These are phyloP conservation scores for Homalodisca vitripennis DNA, from an alignment of 1,140 invertebrate genomes.

Conservation along the genomic window DNA sequence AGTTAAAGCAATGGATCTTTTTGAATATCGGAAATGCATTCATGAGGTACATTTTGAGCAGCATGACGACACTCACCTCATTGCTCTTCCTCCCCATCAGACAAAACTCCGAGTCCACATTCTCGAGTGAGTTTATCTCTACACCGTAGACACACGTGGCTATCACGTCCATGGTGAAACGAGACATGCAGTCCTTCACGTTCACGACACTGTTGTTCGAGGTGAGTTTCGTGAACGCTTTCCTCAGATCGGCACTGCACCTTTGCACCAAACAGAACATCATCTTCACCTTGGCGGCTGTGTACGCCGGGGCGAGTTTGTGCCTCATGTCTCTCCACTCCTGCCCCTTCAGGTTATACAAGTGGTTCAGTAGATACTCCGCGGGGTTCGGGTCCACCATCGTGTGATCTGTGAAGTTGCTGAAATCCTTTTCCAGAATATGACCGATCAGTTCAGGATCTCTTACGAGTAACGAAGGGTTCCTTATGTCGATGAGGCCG, in stretches of 20 bases:
- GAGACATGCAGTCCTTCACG: not conserved
- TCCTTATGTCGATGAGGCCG: slow-evolving; percentile 5
- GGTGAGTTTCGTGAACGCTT: not conserved
- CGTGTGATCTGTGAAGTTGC: not conserved
- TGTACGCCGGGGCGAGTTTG: not conserved
- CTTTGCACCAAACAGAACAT: not conserved
- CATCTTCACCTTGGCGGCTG: not conserved
- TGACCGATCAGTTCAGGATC: not conserved
- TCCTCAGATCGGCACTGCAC: not conserved
- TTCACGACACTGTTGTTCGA: not conserved
- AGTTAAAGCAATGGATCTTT: too few relatives aligned
- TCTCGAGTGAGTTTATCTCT: not conserved
- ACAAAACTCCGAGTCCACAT: not conserved
- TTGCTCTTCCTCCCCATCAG: too few relatives aligned
- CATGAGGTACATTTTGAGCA: too few relatives aligned
- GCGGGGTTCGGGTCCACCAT: not conserved
- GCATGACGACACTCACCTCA: too few relatives aligned
- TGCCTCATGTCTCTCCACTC: not conserved
- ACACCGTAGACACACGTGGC: not conserved
- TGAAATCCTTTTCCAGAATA: not conserved
- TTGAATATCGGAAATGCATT: too few relatives aligned
- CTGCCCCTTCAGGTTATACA: not conserved
- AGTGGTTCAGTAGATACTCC: not conserved
- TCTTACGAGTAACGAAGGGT: not conserved
- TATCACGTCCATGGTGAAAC: not conserved